Base-by-base conservation (phyloP, 2,888 invertebrate genomes). In the Calephelis perditalis region DNA sequence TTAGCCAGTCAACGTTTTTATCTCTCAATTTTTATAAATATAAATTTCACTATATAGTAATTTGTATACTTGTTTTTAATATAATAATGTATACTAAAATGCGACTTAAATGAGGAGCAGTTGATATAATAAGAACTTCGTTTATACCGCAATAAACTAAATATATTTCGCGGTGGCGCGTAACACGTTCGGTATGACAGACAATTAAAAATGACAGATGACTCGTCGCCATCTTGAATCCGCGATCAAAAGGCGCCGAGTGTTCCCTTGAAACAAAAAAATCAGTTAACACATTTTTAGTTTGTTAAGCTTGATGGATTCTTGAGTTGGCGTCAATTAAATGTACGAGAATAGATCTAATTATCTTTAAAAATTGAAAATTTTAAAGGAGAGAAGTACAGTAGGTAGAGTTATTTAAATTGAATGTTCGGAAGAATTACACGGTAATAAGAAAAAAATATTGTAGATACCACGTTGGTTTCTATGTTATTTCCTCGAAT, bases 131-230 rank as follows among this genome's bases (percentile, higher is more conserved):
- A 84, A 79, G 79, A 81, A 75, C 72, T 71, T 74, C 86, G 79
- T 86, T 87, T 86, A 87, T 82, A 82, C 75, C 79, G 80, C 86
- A 78, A 86, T 88, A 87, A 87, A 87, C 87, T 86, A 85, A 87
- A 86, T 84, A 86, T 86, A 85, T 54, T 77, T 77, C 74, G 80
- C 83, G 77, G 78, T 75, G 77, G 76, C 77, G 83, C 86, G 81
- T 78, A 73, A 76, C 79, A 74, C 73, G 70, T 69, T 68, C 72
- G 77, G 75, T 82, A 82, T 86, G 88, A 88, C 88, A 86, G 77
- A 81, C 87, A 88, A 88, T 88, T 88, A 88, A 87, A 88, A 88
- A 87, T 88, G 88, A 88, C 87, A 85, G 86, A 88, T 88, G 87
- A 84, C 73, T 70, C 60, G 70, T 59, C 78, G 85, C 86, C 86